Evolutionary conservation across 2,797 vertebrate species (phyloP).

Genomic region (Hypotaenidia okinawae): DNA sequence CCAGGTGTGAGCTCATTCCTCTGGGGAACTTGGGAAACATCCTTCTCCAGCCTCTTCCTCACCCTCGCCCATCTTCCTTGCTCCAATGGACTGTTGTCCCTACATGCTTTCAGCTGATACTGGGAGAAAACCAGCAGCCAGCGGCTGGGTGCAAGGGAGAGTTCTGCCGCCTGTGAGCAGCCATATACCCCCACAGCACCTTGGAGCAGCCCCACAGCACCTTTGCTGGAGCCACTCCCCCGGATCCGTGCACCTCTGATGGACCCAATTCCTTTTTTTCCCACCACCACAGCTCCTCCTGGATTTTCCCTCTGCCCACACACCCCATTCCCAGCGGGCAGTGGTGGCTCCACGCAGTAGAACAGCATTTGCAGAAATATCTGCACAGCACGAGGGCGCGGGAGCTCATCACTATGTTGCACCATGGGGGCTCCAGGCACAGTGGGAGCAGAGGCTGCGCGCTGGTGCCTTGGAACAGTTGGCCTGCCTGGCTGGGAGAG

Average conservation of each 20-base stretch:
- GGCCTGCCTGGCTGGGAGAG: not conserved
- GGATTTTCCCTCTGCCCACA: not conserved
- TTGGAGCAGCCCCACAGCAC: not conserved
- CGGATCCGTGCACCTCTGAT: not conserved
- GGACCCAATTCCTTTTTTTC: not conserved
- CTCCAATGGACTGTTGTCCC: not conserved
- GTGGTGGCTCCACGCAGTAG: rapidly evolving
- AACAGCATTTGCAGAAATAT: not conserved
- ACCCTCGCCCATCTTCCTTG: not conserved
- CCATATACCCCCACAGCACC: not conserved
- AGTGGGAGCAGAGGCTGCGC: rapidly evolving
- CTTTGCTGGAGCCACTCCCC: not conserved
- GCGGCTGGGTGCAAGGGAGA: not conserved
- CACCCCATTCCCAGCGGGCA: not conserved
- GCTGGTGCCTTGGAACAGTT: not conserved
- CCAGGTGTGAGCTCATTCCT: not conserved
- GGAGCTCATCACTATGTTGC: rapidly evolving
- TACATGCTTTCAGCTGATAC: not conserved
- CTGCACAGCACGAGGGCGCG: rapidly evolving
- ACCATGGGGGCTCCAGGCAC: not conserved
- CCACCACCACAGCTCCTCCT: not conserved
- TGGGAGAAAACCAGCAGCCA: not conserved
- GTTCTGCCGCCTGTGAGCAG: not conserved
- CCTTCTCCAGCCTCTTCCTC: not conserved
- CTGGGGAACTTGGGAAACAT: not conserved